Evolutionary conservation across 2,113 vertebrate species (phyloP).

Genomic region (Serilophus lunatus): DNA sequence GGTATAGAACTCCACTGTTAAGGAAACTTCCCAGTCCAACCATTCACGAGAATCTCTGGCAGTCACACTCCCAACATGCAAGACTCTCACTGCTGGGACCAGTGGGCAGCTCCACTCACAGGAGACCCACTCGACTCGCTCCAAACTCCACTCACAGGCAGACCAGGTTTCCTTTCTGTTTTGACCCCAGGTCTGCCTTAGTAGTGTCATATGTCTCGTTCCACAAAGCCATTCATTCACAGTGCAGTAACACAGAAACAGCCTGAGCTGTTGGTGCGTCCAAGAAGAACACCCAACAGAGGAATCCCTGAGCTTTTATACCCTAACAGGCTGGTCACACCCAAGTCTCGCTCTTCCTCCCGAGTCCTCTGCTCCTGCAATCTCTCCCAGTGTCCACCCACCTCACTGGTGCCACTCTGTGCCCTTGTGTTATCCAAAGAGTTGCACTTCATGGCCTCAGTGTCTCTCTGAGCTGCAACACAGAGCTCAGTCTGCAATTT

Average conservation of each 20-base stretch:
- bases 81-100: neutral
- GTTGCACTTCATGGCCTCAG: neutral
- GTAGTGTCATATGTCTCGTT: neutral
- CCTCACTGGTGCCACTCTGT: neutral
- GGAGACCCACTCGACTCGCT: neutral
- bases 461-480: neutral
- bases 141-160: neutral
- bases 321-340: neutral
- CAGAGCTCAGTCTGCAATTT: neutral
- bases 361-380: neutral
- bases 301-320: neutral
- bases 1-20: neutral
- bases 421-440: neutral
- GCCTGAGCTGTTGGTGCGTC: neutral
- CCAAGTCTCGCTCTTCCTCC: neutral
- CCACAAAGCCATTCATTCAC: neutral
- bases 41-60: neutral
- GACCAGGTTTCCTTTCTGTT: neutral
- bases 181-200: neutral
- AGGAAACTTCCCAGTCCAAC: neutral
- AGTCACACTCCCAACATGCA: neutral
- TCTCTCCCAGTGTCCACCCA: neutral
- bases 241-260: neutral
- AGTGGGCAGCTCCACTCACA: neutral
- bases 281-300: accelerated